A percentile compares a stretch with the other conserved stretches of the same genome.
Evolutionary conservation across 2,797 vertebrate species (phyloP).

Genomic region (Chromis chromis): DNA sequence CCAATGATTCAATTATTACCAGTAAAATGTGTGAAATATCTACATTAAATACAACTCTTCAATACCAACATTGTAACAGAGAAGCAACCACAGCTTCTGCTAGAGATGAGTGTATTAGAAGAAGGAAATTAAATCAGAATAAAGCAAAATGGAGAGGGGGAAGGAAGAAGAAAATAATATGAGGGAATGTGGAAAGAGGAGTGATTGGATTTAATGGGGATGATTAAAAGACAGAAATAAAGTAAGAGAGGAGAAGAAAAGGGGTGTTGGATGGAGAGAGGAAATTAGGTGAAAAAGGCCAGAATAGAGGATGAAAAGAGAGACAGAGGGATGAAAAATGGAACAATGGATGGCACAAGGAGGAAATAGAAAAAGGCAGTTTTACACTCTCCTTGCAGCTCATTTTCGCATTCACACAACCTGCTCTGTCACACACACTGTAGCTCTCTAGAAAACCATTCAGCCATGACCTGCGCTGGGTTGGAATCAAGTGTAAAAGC

Average conservation of each 20-base stretch:
- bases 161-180: background rate
- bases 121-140: background rate
- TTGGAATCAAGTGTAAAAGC: slow-evolving; percentile 12
- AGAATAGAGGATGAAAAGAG: background rate
- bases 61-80: background rate
- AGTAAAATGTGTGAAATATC: background rate
- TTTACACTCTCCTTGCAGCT: slow-evolving; percentile 41
- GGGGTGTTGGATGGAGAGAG: background rate
- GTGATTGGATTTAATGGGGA: background rate
- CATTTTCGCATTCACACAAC: slow-evolving; percentile 50
- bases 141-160: background rate
- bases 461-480: background rate
- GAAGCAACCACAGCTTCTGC: background rate
- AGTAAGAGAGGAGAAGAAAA: background rate
- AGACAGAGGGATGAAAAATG: background rate
- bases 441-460: slow-evolving; percentile 2
- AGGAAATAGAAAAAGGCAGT: slow-evolving; percentile 14
- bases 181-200: background rate
- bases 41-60: background rate
- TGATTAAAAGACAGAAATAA: background rate
- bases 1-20: background rate
- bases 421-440: slow-evolving; percentile 24
- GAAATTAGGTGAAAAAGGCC: background rate
- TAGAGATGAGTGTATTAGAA: background rate
- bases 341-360: background rate